Evolutionary conservation across 2,797 vertebrate genomes (phyloP), one percentile per base, ranked within the genome.

Genomic region (Danio tinwini): DNA sequence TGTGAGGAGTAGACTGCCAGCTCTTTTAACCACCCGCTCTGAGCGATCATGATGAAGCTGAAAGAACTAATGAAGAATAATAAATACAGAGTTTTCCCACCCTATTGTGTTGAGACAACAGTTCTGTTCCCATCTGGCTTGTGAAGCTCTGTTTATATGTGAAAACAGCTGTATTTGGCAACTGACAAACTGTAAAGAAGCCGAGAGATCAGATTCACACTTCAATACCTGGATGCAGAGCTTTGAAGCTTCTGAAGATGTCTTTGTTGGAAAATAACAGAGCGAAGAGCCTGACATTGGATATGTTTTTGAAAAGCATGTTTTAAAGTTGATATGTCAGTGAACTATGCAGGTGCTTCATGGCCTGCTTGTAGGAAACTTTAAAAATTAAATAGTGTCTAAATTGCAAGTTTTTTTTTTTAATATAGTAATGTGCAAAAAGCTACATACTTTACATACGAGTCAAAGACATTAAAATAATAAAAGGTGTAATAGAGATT

Each of bases 241-340:
- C 89, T 90, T 88, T 86, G 83, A 89, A 85, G 86, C 72, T 78
- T 90, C 74, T 84, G 78, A 82, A 84, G 70, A 62, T 65, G 17
- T 53, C 65, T 79, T 79, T 82, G 76, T 74, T 62, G 67, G 76
- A 74, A 82, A 83, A 81, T 71, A 73, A 74, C 77, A 76, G 77
- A 74, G 63, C 19, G 59, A 62, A 67, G 52, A 52, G 44, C 68
- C 63, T 37, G 21, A 79, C 63, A n/a, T 42, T 3, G 17, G 81
- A 80, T 70, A 45, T 16, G 40, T 64, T 68, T 50, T 45, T 62
- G 59, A 77, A 70, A 39, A 67, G 53, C 45, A 11, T 16, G 6
- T 75, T 70, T 45, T 62, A 59, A 29, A 63, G 3, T n/a, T n/a
- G 50, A 63, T 45, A 52, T 21, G 37, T 47, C 12, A 50, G 56